Evolutionary conservation across 2,113 vertebrate species (phyloP).

Genomic region (Dendrocopos noguchii): DNA sequence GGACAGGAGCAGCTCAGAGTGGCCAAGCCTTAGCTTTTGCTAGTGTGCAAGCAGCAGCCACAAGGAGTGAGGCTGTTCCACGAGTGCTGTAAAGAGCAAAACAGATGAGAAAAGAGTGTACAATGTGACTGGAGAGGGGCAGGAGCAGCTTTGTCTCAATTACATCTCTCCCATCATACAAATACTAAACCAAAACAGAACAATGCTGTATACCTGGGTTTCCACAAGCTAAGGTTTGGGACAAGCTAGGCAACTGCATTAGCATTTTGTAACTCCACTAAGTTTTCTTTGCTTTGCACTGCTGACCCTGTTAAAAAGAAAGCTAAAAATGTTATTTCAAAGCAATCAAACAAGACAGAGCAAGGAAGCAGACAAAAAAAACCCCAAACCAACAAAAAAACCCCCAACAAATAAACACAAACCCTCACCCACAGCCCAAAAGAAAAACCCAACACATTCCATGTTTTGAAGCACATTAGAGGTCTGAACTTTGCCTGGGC

Average conservation of each 20-base stretch:
- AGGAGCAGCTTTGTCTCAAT: neutral
- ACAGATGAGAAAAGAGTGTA: constrained; percentile 1
- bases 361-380: neutral
- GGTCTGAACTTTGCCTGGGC: constrained; percentile 32
- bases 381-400: too few species aligned
- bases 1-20: constrained; percentile 28
- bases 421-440: neutral
- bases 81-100: neutral
- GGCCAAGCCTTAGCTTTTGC: neutral
- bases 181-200: constrained; percentile 36
- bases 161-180: neutral
- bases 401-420: neutral
- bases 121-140: neutral
- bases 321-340: neutral
- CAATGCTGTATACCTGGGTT: constrained; percentile 39
- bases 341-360: neutral
- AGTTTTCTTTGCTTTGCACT: constrained; percentile 14
- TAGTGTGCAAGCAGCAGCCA: neutral
- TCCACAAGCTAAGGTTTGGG: constrained; percentile 40
- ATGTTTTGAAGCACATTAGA: constrained; percentile 19
- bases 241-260: constrained; percentile 47
- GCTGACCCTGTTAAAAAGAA: constrained; percentile 6
- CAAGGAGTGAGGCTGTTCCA: neutral
- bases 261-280: constrained; percentile 47
- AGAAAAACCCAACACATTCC: neutral